Conservation (phyloP, 2,113 vertebrate genomes). For the Amphilophus citrinellus region DNA sequence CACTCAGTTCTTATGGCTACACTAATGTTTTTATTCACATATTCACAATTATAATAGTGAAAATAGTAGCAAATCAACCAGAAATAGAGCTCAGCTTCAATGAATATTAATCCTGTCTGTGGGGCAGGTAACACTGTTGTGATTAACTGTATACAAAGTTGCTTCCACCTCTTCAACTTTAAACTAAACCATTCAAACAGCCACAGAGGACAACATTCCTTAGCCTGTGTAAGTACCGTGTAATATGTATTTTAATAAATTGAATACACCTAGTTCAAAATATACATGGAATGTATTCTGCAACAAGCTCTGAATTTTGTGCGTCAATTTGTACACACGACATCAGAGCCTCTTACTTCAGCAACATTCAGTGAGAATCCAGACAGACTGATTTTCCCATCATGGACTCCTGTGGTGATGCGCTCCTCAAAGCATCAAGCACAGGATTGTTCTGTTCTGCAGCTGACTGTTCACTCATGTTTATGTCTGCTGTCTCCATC, state of each 20-base stretch:
- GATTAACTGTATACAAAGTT: not conserved
- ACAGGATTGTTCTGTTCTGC: conserved; percentile 35
- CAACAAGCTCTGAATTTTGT: conserved; percentile 5
- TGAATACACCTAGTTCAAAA: not conserved
- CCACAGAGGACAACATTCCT: not conserved
- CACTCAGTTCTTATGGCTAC: not conserved
- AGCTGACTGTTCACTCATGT: conserved; percentile 52
- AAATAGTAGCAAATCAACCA: not conserved
- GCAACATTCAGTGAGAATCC: conserved; percentile 55
- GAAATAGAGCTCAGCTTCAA: not conserved
- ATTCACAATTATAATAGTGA: not conserved
- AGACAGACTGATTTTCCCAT: conserved; percentile 65
- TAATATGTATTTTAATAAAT: conserved; percentile 5
- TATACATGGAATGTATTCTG: not conserved
- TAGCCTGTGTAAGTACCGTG: not conserved
- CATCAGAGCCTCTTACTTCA: conserved; percentile 22
- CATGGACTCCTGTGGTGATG: conserved; percentile 68
- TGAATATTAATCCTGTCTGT: not conserved
- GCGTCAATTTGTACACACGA: conserved; percentile 10
- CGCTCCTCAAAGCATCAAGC: conserved; percentile 44
- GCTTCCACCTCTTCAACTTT: not conserved
- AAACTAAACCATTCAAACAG: conserved; percentile 12
- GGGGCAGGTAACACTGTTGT: not conserved
- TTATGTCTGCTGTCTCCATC: conserved; percentile 58
- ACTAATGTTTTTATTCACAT: not conserved